Conservation (phyloP, 1,140 invertebrate genomes). For the Saccostrea glomerata region DNA sequence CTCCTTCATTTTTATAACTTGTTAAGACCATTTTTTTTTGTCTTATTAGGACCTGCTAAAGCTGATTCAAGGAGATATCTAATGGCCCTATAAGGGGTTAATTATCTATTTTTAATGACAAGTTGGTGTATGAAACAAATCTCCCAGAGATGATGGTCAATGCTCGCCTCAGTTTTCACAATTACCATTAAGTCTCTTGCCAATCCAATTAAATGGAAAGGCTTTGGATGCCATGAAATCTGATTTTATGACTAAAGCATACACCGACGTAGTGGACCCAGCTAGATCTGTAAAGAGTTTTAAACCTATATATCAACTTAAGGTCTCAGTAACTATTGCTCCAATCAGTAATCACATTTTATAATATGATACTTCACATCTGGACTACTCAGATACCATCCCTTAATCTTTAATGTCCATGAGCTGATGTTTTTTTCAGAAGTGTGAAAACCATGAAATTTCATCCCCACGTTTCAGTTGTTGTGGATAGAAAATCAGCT, state of each 20-base stretch:
- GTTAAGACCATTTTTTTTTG: not conserved
- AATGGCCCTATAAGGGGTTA: not conserved
- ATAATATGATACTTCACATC: no score
- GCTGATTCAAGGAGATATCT: not conserved
- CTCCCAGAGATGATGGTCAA: not conserved
- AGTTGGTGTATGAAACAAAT: not conserved
- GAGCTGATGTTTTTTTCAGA: no score
- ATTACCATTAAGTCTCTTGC: slow-evolving; percentile 3
- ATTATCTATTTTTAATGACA: not conserved
- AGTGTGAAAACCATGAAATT: no score
- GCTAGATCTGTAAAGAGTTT: no score
- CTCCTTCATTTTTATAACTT: not conserved
- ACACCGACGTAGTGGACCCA: no score
- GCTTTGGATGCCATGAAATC: not conserved
- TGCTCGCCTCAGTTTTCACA: not conserved
- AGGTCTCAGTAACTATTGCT: no score
- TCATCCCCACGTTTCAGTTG: no score
- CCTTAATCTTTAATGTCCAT: no score
- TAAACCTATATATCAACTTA: no score
- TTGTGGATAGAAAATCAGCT: no score
- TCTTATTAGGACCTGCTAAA: not conserved
- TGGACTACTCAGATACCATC: no score
- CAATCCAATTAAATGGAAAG: slow-evolving; percentile 3
- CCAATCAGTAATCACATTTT: no score
- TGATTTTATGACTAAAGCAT: not conserved